Base-by-base conservation (phyloP, 2,888 invertebrate species). In the Acanthococcus lagerstroemiae region DNA sequence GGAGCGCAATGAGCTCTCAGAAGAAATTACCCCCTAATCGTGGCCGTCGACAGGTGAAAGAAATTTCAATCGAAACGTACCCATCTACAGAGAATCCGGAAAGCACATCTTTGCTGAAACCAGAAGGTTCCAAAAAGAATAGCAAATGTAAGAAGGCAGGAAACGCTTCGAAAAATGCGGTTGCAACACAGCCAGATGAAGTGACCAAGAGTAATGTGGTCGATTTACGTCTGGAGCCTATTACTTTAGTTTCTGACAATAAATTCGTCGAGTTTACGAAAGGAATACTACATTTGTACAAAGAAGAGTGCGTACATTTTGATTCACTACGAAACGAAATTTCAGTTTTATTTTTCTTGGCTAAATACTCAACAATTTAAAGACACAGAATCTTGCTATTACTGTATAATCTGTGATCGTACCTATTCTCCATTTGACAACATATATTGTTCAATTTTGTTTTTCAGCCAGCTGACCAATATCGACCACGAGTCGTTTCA, bases 191-290 rank as follows among this genome's bases (percentile, higher is more conserved):
- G 3, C 55, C 55, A 19, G 56, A 50, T 22, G 66, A 56, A 17
- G 46, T 54, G 30, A 63, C 52, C n/a, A 52, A 52, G 17, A 63
- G 37, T 37, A 63, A 63, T 17, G 63, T 63, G 3, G 63, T 63
- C n/a, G 63, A 63, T 37, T 30, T 63, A 52, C 63, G 63, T 37
- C 44, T 54, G 24, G 63, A 63, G 37, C 63, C 63, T 6, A 63
- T 63, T n/a, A 52, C 54, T 24, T 73, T 73, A 67, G 69, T 91
- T 72, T 94, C 91, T 72, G 99, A 99, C 3, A 99, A 99, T 80
- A 97, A 96, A 1, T 86, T 89, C 72, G 93, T 97, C 1, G 97
- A 99, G 78, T 87, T 94, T 37, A 95, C 95, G 0, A 93, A 94
- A 76, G 99, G 99, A 45, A 87, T 99, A 55, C 79, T 99, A 67